Conservation (phyloP, 2,888 invertebrate genomes). For the Caenorhabditis angaria region DNA sequence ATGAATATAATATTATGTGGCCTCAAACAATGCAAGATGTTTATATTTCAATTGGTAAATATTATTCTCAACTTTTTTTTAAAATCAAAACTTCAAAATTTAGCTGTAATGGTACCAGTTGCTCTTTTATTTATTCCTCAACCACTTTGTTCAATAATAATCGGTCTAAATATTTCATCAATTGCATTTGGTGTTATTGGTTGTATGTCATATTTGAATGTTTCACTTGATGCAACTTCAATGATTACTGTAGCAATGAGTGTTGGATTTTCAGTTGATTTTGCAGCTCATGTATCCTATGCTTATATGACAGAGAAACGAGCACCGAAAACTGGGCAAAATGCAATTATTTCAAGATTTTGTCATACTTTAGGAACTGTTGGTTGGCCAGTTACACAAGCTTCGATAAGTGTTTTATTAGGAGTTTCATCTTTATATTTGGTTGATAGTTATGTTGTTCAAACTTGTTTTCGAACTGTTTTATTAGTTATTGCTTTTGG, state of each 20-base stretch:
- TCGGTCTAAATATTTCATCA: slow-evolving; percentile 50
- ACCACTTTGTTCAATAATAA: slow-evolving; percentile 62
- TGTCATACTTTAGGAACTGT: slow-evolving; percentile 56
- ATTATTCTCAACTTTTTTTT: background rate
- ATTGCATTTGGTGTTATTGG: slow-evolving; percentile 68
- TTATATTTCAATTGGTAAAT: slow-evolving; percentile 59
- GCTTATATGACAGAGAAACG: slow-evolving; percentile 60
- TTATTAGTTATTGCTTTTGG: slow-evolving; percentile 63
- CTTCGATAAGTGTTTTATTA: slow-evolving; percentile 59
- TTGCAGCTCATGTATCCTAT: slow-evolving; percentile 66
- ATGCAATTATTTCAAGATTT: slow-evolving; percentile 19
- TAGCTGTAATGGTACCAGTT: slow-evolving; percentile 65
- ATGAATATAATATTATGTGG: slow-evolving; percentile 68
- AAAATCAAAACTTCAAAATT: slow-evolving; percentile 14
- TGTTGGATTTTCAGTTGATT: slow-evolving; percentile 68
- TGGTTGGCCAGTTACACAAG: slow-evolving; percentile 65
- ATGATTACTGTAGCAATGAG: slow-evolving; percentile 71
- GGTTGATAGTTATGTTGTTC: slow-evolving; percentile 64
- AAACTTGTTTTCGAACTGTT: slow-evolving; percentile 67
- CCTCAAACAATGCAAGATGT: slow-evolving; percentile 67
- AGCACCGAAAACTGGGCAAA: slow-evolving; percentile 13
- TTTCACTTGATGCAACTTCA: slow-evolving; percentile 66
- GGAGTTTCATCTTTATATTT: slow-evolving; percentile 60
- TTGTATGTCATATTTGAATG: slow-evolving; percentile 55
- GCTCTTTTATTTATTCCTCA: slow-evolving; percentile 63